Evolutionary conservation across 2,797 vertebrate genomes (phyloP).

Genomic region (Eremophila alpestris): DNA sequence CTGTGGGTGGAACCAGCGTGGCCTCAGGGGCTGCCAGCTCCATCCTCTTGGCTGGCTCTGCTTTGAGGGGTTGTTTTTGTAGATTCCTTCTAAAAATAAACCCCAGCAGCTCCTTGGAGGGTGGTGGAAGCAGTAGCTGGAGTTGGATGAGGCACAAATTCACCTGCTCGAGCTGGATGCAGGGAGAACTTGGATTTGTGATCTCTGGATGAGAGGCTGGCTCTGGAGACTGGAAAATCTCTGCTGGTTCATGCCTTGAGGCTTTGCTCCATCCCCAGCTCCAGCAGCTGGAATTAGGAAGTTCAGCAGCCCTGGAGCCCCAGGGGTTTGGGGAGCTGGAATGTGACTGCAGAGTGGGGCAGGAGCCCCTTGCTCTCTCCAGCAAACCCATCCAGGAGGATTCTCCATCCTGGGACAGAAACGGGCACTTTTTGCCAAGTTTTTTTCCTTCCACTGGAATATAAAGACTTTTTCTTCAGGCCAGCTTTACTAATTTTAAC

Average conservation of each 20-base stretch:
- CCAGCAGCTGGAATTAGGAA: no score
- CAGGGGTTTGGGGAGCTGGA: background rate
- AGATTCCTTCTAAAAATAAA: slow-evolving; percentile 61
- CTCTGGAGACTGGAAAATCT: background rate
- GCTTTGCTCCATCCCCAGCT: no score
- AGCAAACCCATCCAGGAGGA: background rate
- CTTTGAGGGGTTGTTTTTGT: background rate
- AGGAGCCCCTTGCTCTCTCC: background rate
- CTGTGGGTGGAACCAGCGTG: background rate
- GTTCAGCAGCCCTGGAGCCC: background rate
- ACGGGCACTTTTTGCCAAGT: background rate
- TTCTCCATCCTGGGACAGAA: background rate
- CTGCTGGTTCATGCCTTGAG: no score
- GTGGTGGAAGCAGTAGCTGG: slow-evolving; percentile 1
- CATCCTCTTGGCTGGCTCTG: background rate
- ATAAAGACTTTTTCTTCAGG: background rate
- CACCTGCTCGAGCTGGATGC: background rate
- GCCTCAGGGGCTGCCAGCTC: background rate
- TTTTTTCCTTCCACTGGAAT: background rate
- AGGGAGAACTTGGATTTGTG: background rate
- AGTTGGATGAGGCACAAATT: slow-evolving; percentile 3
- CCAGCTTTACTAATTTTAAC: background rate
- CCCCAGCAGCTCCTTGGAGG: background rate
- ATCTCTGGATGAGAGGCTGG: background rate
- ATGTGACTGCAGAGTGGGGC: background rate